These are phyloP conservation scores for Cylindroiulus punctatus DNA, from an alignment of 2,888 invertebrate genomes.

Conservation along the genomic window DNA sequence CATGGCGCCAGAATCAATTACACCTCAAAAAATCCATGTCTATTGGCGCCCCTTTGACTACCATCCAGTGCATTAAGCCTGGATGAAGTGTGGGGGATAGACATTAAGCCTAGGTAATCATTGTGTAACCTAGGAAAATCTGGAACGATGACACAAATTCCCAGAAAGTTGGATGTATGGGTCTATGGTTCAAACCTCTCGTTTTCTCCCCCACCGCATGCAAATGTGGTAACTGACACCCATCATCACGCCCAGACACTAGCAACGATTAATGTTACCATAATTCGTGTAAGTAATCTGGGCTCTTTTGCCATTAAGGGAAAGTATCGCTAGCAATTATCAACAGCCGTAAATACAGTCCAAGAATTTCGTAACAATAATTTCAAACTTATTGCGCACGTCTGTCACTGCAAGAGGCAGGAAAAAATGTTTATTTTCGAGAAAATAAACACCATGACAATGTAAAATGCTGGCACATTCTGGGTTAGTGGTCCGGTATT, in stretches of 20 bases:
- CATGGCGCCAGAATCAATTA: conserved; percentile 24
- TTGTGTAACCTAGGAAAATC: background rate
- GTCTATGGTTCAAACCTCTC: background rate
- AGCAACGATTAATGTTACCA: background rate
- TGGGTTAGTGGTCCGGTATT: conserved; percentile 14
- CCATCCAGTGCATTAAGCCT: background rate
- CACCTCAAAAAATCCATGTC: background rate
- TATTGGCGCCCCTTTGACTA: background rate
- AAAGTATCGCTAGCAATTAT: background rate
- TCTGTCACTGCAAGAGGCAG: background rate
- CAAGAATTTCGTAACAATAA: conserved; percentile 28
- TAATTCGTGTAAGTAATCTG: background rate
- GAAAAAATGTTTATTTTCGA: background rate
- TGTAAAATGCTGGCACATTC: background rate
- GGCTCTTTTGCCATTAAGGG: background rate
- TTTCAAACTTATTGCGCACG: background rate
- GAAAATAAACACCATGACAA: background rate
- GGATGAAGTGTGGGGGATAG: background rate
- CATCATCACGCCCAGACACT: conserved; percentile 18
- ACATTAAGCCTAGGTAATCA: background rate
- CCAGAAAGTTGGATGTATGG: background rate
- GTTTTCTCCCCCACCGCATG: background rate
- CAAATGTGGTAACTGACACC: conserved; percentile 30
- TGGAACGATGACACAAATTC: conserved; percentile 45
- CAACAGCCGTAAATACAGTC: conserved; percentile 3